Base-by-base conservation (phyloP, 2,113 vertebrate species). In the Calidris pygmaea region DNA sequence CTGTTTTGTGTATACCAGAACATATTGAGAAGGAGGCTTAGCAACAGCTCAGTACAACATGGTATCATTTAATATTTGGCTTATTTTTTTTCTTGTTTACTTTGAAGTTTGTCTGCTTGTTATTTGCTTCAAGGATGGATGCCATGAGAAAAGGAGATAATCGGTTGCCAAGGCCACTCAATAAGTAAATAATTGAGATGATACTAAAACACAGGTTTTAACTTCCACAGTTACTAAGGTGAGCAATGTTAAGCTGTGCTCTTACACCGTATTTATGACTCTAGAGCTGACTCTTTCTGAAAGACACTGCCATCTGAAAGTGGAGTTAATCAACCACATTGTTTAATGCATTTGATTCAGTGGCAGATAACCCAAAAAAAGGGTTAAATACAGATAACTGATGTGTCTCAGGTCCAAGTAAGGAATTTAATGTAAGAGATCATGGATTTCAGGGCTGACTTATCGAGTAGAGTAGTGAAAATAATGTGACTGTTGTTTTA, bases 201-300 rank as follows among this genome's bases (percentile, higher is more conserved):
- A 62, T 32, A 56, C 70, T 77, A 48, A 75, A 94, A 73, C 15
- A 68, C 1, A 1, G 6, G 19, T 32, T 47, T 82, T 70, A 48
- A 30, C 47, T 71, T 63, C 29, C 24, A 47, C 16, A 20, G 27
- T 62, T 77, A 14, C 35, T 66, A 59, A 71, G 29, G 16, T 71
- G 17, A 91, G 22, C 17, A 71, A 4, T 34, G 41, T 67, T 86
- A 35, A 79, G 2, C 10, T 79, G 60, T 23, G 17, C 2, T 90
- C 12, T 89, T 84, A 55, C 5, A 32, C 30, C 0, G 0, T 34
- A 29, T 19, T 56, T 83, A 3, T 22, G n/a, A 39, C 26, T 58
- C 50, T 29, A 20, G 5, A 90, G 14, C 15, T 75, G 58, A 32
- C 29, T 14, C 35, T 77, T 87, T 67, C 4, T 5, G 27, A 81